These are phyloP conservation scores for Takifugu rubripes DNA, from an alignment of 2,797 vertebrate genomes.

Conservation along the genomic window DNA sequence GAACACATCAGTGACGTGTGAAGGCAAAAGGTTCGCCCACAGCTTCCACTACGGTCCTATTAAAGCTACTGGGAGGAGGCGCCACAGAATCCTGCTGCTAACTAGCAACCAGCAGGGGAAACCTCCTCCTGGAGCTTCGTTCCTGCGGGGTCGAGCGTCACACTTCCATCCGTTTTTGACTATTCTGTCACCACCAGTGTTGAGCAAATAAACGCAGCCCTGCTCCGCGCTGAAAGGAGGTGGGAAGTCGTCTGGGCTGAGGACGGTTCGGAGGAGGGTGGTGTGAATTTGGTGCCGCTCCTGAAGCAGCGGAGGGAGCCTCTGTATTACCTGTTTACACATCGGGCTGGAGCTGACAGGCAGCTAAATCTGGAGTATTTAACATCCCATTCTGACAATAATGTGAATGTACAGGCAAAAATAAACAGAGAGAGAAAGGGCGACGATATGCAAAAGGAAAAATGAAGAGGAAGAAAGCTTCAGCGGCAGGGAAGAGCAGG, in stretches of 20 bases:
- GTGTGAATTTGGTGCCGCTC: conserved; percentile 46
- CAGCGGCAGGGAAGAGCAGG: too few species aligned
- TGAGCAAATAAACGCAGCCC: neutral
- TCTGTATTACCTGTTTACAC: conserved; percentile 69
- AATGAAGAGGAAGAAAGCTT: neutral
- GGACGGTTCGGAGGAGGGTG: conserved; percentile 15
- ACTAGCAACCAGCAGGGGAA: too few species aligned
- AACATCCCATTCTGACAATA: conserved; percentile 64
- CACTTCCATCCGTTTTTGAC: too few species aligned
- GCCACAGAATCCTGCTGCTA: too few species aligned
- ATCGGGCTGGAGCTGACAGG: conserved; percentile 62
- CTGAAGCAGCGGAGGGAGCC: conserved; percentile 16
- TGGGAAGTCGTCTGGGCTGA: conserved; percentile 29
- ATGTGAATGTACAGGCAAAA: conserved; percentile 49
- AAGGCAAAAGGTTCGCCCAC: too few species aligned
- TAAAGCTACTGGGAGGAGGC: too few species aligned
- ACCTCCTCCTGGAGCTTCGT: too few species aligned
- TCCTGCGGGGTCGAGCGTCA: too few species aligned
- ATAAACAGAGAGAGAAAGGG: conserved; percentile 21
- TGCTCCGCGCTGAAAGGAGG: conserved; percentile 17
- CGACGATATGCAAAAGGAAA: conserved; percentile 33
- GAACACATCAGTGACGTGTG: too few species aligned
- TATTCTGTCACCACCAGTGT: neutral
- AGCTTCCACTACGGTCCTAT: too few species aligned
- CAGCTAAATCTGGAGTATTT: conserved; percentile 66